phyloP scores from a whole-genome alignment of 1,140 invertebrate genomes.

The Caenorhabditis brenneri region DNA sequence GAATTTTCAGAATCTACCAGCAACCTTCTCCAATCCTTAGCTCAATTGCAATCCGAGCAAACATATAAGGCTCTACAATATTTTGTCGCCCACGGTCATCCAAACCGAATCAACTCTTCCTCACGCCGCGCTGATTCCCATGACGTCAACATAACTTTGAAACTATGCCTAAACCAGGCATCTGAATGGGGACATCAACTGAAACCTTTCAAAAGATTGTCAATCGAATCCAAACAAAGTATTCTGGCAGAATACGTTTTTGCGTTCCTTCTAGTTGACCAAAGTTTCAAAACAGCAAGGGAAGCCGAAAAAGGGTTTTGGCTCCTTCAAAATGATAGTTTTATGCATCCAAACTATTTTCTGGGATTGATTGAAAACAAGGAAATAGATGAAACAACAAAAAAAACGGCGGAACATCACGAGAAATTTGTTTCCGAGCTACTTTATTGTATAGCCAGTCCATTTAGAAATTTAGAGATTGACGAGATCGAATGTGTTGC shows the following conservation, averaged over 20 bases:
- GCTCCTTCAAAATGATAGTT: constrained; percentile 49
- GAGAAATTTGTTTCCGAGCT: constrained; percentile 19
- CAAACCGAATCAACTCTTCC: neutral
- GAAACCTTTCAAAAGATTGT: constrained; percentile 14
- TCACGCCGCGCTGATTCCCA: neutral
- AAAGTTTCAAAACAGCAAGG: constrained; percentile 23
- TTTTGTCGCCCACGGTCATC: neutral
- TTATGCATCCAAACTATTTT: constrained; percentile 30
- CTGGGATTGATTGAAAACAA: constrained; percentile 2
- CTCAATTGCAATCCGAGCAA: neutral
- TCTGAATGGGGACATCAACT: constrained; percentile 36
- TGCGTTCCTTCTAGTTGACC: constrained; percentile 47
- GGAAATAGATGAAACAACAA: neutral
- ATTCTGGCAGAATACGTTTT: constrained; percentile 42
- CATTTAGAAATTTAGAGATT: constrained; percentile 4
- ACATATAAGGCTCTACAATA: neutral
- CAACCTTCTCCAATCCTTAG: neutral
- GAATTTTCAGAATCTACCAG: neutral
- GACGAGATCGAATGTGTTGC: constrained; percentile 36
- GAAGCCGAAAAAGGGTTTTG: constrained; percentile 32
- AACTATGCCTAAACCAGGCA: neutral
- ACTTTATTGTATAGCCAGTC: neutral
- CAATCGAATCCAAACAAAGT: constrained; percentile 10
- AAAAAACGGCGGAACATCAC: neutral
- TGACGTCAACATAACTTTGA: neutral